These are phyloP conservation scores for Cephalotes varians DNA, from an alignment of 2,888 invertebrate genomes.

Conservation along the genomic window DNA sequence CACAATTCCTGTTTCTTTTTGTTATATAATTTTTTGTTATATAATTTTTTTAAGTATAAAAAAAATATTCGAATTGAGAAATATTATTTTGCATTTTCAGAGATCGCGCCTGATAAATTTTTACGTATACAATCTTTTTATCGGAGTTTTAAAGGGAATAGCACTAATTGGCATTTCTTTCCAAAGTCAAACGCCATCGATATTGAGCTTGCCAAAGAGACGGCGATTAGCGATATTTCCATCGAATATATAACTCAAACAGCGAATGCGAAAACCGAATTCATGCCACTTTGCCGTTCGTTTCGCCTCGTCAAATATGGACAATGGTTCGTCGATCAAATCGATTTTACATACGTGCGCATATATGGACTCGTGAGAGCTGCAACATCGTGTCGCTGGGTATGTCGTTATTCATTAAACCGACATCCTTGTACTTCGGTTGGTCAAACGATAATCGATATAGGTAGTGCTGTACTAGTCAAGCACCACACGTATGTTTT, in stretches of 20 bases:
- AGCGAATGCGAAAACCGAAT: conserved; percentile 62
- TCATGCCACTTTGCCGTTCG: conserved; percentile 58
- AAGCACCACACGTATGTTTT: conserved; percentile 25
- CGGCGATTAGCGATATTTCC: conserved; percentile 54
- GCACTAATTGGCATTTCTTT: conserved; percentile 40
- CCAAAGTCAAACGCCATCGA: conserved; percentile 45
- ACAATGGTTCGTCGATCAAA: conserved; percentile 61
- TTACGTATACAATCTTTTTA: not conserved
- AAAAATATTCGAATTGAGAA: not conserved
- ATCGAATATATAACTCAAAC: conserved; percentile 52
- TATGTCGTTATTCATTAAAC: conserved; percentile 79
- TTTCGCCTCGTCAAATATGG: conserved; percentile 67
- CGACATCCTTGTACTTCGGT: conserved; percentile 70
- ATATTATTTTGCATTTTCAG: not conserved
- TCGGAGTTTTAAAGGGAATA: conserved; percentile 17
- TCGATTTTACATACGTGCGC: conserved; percentile 67
- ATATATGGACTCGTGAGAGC: conserved; percentile 64
- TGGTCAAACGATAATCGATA: conserved; percentile 77
- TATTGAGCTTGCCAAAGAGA: conserved; percentile 43
- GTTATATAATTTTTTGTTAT: not conserved
- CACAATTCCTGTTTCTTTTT: not conserved
- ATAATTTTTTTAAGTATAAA: conserved; percentile 4
- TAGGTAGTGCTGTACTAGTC: conserved; percentile 46
- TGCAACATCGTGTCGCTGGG: conserved; percentile 77
- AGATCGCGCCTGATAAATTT: not conserved